Conservation (phyloP, 2,888 invertebrate genomes). For the Cantharis flavilabris region DNA sequence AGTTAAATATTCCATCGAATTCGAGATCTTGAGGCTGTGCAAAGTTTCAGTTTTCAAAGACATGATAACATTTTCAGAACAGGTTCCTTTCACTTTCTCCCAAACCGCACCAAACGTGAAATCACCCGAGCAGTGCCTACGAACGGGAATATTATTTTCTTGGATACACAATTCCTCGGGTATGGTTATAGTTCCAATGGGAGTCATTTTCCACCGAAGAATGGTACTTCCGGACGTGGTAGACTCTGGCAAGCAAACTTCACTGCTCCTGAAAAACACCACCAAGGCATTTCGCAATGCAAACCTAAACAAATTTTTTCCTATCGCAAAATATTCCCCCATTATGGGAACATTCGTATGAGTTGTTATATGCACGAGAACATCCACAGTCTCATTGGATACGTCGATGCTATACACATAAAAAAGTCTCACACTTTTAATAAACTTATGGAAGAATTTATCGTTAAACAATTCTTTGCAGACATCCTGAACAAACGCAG, state of each 20-base stretch:
- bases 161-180: slow-evolving; percentile 64
- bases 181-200: slow-evolving; percentile 58
- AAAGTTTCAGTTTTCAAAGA: slow-evolving; percentile 12
- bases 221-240: slow-evolving; percentile 8
- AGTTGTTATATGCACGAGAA: slow-evolving; percentile 57
- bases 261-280: slow-evolving; percentile 40
- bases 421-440: slow-evolving; percentile 61
- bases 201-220: slow-evolving; percentile 57
- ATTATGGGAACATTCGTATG: slow-evolving; percentile 17
- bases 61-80: slow-evolving; percentile 24
- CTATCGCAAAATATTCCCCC: slow-evolving; percentile 26
- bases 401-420: slow-evolving; percentile 55
- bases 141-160: slow-evolving; percentile 62
- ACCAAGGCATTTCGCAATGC: slow-evolving; percentile 18
- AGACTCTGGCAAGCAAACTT: slow-evolving; percentile 45
- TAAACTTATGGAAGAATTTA: slow-evolving; percentile 42
- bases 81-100: slow-evolving; percentile 52
- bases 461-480: slow-evolving; percentile 10
- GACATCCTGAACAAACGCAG: slow-evolving; percentile 35
- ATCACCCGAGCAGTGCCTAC: slow-evolving; percentile 62
- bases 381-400: slow-evolving; percentile 41
- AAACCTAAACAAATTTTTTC: slow-evolving; percentile 10
- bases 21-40: slow-evolving; percentile 3
- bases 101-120: slow-evolving; percentile 64
- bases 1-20: slow-evolving; percentile 29